Percentiles rank a stretch among this genome's conserved stretches.
Conservation (phyloP, 2,888 invertebrate genomes). For the Harmothoe impar region DNA sequence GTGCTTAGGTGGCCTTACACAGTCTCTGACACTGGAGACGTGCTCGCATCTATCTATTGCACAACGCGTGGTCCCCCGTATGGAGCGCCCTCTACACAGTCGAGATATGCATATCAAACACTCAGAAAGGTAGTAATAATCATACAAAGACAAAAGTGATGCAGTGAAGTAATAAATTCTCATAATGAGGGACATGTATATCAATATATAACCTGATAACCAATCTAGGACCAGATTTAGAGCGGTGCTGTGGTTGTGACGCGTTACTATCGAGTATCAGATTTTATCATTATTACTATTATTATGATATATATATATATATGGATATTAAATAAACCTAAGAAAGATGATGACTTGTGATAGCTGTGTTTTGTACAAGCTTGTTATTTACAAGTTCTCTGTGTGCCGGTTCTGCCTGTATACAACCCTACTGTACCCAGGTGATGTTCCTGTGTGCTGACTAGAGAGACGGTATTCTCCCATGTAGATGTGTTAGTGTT, state of each 20-base stretch:
- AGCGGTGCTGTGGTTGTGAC: conserved; percentile 62
- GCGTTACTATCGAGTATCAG: conserved; percentile 51
- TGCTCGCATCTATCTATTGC: conserved; percentile 37
- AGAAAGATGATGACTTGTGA: conserved; percentile 56
- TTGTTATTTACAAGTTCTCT: conserved; percentile 39
- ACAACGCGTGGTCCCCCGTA: background rate
- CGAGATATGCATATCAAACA: conserved; percentile 58
- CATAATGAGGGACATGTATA: background rate
- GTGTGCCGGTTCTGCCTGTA: background rate
- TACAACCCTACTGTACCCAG: background rate
- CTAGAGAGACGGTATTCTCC: conserved; percentile 39
- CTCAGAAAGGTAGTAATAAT: conserved; percentile 39
- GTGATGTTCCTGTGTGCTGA: background rate
- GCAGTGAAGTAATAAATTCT: conserved; percentile 3
- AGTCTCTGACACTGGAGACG: conserved; percentile 9
- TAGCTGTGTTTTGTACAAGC: conserved; percentile 62
- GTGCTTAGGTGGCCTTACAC: conserved; percentile 62
- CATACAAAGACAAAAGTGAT: conserved; percentile 13
- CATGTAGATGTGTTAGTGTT: conserved; percentile 60
- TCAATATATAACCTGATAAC: conserved; percentile 3
- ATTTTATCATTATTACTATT: conserved; percentile 36
- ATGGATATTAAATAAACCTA: conserved; percentile 47
- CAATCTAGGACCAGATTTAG: conserved; percentile 56
- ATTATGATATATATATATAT: background rate
- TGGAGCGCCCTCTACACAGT: conserved; percentile 18